A percentile compares a stretch with the other conserved stretches of the same genome.
These are phyloP conservation scores for Perognathus longimembris DNA, from an alignment of 2,113 vertebrate genomes.

Conservation along the genomic window DNA sequence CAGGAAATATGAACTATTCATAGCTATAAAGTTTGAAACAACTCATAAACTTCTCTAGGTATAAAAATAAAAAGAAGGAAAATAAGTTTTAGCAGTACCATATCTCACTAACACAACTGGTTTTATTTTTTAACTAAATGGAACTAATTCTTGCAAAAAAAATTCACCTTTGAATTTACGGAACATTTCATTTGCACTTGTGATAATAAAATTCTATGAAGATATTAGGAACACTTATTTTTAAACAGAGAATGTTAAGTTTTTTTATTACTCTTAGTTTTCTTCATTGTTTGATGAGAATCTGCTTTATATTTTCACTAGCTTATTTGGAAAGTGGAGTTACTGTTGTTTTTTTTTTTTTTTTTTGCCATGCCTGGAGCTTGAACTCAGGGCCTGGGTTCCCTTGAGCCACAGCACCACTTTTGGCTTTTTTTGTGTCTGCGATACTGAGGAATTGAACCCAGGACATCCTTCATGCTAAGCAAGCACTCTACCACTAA, in stretches of 20 bases:
- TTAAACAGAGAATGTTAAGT: not conserved
- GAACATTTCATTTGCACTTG: not conserved
- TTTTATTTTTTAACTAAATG: not conserved
- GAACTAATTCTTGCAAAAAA: not conserved
- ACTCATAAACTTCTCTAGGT: constrained; percentile 3
- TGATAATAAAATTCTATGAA: not conserved
- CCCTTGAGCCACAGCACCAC: too few species aligned
- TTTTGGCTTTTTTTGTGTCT: too few species aligned
- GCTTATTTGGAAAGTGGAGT: too few species aligned
- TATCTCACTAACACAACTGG: not conserved
- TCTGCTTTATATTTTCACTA: too few species aligned
- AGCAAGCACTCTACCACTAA: too few species aligned
- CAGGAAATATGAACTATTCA: not conserved
- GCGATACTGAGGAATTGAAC: too few species aligned
- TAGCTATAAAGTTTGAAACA: constrained; percentile 7
- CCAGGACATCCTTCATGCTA: too few species aligned
- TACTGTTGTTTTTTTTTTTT: too few species aligned
- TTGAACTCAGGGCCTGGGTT: too few species aligned
- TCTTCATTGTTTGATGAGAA: not conserved
- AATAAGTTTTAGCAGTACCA: not conserved
- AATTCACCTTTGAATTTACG: not conserved
- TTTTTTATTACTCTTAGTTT: not conserved
- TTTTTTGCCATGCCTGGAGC: too few species aligned
- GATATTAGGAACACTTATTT: not conserved
- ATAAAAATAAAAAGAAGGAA: constrained; percentile 16